Evolutionary conservation across 2,888 invertebrate genomes (phyloP).

Genomic region (Idaea straminata): DNA sequence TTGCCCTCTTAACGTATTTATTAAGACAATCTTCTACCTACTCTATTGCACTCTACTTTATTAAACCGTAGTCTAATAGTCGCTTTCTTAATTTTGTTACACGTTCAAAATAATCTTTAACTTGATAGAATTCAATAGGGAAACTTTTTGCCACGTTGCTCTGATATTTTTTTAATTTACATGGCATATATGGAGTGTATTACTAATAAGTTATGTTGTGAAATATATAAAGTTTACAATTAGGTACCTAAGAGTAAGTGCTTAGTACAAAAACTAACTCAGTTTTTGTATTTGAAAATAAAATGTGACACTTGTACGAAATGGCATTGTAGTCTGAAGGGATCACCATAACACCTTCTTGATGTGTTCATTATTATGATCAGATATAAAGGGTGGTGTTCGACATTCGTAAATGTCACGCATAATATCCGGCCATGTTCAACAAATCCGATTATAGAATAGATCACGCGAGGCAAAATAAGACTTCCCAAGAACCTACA

Average conservation of each 20-base stretch:
- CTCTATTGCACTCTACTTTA: constrained; percentile 32
- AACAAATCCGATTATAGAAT: constrained; percentile 30
- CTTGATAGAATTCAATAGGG: too few species aligned
- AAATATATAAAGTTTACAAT: too few species aligned
- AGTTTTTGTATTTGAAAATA: too few species aligned
- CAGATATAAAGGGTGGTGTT: neutral
- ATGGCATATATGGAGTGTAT: too few species aligned
- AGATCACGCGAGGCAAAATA: constrained; percentile 31
- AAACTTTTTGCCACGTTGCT: too few species aligned
- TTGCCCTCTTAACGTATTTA: constrained; percentile 51
- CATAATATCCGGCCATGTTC: constrained; percentile 18
- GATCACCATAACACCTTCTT: neutral
- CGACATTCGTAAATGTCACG: constrained; percentile 24
- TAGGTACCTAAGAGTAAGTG: too few species aligned
- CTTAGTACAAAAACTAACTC: too few species aligned
- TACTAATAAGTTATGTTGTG: too few species aligned
- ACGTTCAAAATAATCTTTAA: too few species aligned
- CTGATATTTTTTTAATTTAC: too few species aligned
- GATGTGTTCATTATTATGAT: neutral
- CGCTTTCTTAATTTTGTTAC: too few species aligned
- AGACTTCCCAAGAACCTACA: constrained; percentile 12
- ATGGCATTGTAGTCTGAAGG: constrained; percentile 16
- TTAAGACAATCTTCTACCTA: constrained; percentile 32
- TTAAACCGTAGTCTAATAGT: constrained; percentile 7
- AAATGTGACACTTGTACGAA: neutral